Evolutionary conservation across 2,113 vertebrate species (phyloP).

Genomic region (Butorides virescens): DNA sequence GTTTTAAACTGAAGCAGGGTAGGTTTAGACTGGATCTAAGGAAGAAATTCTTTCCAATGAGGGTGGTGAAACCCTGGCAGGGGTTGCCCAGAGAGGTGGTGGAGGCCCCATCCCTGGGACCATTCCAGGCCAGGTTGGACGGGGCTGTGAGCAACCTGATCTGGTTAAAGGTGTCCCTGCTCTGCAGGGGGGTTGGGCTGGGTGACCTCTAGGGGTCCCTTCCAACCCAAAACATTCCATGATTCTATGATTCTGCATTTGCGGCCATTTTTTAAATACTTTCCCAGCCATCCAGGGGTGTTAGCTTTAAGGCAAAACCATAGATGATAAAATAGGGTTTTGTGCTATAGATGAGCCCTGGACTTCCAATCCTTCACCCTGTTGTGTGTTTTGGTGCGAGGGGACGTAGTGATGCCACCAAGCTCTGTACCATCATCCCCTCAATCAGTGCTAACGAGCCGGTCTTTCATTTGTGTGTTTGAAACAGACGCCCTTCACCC

Average conservation of each 20-base stretch:
- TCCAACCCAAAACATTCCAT: no score
- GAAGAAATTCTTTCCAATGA: no score
- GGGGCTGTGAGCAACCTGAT: no score
- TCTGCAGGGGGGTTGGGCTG: no score
- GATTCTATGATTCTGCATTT: background rate
- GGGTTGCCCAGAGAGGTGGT: no score
- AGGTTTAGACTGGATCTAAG: no score
- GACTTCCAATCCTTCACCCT: background rate
- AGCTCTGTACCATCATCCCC: background rate
- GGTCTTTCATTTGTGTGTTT: background rate
- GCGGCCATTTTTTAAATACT: background rate
- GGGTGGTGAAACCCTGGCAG: no score
- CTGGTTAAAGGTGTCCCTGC: no score
- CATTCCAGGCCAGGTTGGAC: no score
- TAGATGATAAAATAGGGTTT: background rate
- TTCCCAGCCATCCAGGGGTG: accelerated
- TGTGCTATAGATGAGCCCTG: background rate
- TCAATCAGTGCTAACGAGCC: background rate
- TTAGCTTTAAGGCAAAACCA: background rate
- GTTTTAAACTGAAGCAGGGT: no score
- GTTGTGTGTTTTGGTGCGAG: background rate
- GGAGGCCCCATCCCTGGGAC: no score
- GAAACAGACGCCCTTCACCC: conserved; percentile 84
- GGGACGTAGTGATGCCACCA: background rate
- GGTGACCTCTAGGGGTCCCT: no score